phyloP scores from a whole-genome alignment of 2,113 vertebrate genomes.

The Tragelaphus imberbis region DNA sequence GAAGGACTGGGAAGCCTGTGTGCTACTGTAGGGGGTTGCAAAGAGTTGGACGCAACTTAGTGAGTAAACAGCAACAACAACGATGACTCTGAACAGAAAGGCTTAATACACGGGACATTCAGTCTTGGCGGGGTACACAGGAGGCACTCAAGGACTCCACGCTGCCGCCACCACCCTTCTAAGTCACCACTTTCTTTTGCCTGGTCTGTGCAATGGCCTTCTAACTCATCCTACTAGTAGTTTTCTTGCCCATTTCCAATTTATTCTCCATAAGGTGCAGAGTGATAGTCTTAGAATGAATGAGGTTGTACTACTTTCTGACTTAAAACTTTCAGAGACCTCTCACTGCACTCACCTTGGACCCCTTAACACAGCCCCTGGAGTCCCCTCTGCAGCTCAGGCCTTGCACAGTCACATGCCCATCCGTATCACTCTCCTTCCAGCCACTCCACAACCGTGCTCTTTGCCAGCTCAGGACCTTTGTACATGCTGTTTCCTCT shows the following conservation, averaged over 20 bases:
- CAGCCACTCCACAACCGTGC: neutral
- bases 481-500: fast-evolving
- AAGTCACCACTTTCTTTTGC: neutral
- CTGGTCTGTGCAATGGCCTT: neutral
- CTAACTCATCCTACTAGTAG: neutral
- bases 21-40: neutral
- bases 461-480: neutral
- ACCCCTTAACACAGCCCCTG: neutral
- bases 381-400: neutral
- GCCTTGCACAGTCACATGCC: fast-evolving
- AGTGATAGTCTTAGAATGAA: neutral
- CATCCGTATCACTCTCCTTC: fast-evolving
- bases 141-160: too few species aligned
- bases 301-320: neutral
- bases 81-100: neutral
- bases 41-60: neutral
- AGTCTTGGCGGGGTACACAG: neutral
- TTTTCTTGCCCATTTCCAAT: neutral
- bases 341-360: neutral
- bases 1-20: neutral
- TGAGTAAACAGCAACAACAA: neutral
- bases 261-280: neutral
- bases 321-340: neutral
- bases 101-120: neutral
- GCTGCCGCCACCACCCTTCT: neutral